These are phyloP conservation scores for Papilio machaon DNA, from an alignment of 1,140 invertebrate genomes.

Conservation along the genomic window DNA sequence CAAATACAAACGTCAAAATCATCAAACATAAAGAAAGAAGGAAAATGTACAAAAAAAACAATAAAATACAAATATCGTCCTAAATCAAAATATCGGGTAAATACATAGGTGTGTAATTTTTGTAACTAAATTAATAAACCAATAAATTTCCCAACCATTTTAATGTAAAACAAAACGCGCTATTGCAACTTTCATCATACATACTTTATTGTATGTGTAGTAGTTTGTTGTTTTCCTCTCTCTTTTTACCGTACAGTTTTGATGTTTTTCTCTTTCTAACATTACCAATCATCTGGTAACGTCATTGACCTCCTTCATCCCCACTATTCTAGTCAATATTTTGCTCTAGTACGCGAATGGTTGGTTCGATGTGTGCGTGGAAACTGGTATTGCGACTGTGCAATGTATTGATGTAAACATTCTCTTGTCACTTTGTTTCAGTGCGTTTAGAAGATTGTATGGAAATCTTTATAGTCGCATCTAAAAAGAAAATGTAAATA, in stretches of 20 bases:
- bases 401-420: slow-evolving; percentile 79
- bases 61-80: background rate
- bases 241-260: slow-evolving; percentile 36
- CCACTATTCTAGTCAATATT: slow-evolving; percentile 64
- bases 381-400: slow-evolving; percentile 70
- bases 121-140: background rate
- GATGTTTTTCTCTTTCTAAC: slow-evolving; percentile 41
- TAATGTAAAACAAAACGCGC: slow-evolving; percentile 24
- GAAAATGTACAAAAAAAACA: slow-evolving; percentile 12
- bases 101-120: background rate
- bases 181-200: background rate
- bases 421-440: slow-evolving; percentile 76
- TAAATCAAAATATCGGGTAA: background rate
- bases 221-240: slow-evolving; percentile 55
- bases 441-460: slow-evolving; percentile 73
- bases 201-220: slow-evolving; percentile 32
- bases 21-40: background rate
- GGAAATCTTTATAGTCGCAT: slow-evolving; percentile 61
- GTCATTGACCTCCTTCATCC: slow-evolving; percentile 74
- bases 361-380: slow-evolving; percentile 60
- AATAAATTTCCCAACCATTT: background rate
- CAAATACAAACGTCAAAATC: background rate
- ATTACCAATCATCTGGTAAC: slow-evolving; percentile 48
- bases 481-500: slow-evolving; percentile 69
- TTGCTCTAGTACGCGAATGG: slow-evolving; percentile 50